Base-by-base conservation (phyloP, 2,113 vertebrate species). In the Nibea coibor region DNA sequence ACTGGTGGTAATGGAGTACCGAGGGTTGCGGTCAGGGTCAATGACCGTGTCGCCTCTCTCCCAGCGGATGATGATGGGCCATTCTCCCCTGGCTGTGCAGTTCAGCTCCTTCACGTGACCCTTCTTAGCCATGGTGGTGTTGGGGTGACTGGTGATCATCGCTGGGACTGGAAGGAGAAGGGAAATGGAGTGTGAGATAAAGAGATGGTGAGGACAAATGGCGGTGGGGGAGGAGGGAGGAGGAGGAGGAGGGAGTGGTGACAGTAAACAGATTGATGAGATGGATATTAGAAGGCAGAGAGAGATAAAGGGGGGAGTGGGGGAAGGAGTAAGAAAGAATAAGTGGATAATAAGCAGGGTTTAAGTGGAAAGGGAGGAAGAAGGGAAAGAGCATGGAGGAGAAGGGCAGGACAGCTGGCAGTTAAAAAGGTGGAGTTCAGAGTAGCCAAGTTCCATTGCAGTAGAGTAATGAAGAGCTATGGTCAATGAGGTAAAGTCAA, bases 21-120 rank as follows among this genome's bases (percentile, higher is more conserved):
- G 96, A 88, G 96, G 94, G 92, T 97, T 97, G 22, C 97, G 96
- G 94, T 98, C 97, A 0, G 98, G 97, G 92, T 99, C 98, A 17
- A 99, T 99, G 87, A 99, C 97, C 0, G 97, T 99, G 95, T 99
- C 98, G 0, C 97, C 98, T 75, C 97, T 97, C 91, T 99, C 98
- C 98, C 98, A 99, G 93, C 98, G 98, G 89, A 99, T 99, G 88
- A 99, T 99, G 95, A 99, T 99, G 82, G 98, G 98, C 75, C 97
- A 94, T 91, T 99, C 98, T 0, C 98, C 98, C 14, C 98, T 95
- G 0, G 98, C 98, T 0, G 97, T 99, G 95, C 98, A 99, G 94
- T 99, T 98, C 89, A 99, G 93, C 92, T 99, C 98, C 94, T 99
- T 99, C 57, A 96, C 90, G 63, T 99, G 97, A 10, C 97, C 97